Evolutionary conservation across 2,113 vertebrate genomes (phyloP), one percentile per base, ranked within the genome.

Genomic region (Egretta garzetta): DNA sequence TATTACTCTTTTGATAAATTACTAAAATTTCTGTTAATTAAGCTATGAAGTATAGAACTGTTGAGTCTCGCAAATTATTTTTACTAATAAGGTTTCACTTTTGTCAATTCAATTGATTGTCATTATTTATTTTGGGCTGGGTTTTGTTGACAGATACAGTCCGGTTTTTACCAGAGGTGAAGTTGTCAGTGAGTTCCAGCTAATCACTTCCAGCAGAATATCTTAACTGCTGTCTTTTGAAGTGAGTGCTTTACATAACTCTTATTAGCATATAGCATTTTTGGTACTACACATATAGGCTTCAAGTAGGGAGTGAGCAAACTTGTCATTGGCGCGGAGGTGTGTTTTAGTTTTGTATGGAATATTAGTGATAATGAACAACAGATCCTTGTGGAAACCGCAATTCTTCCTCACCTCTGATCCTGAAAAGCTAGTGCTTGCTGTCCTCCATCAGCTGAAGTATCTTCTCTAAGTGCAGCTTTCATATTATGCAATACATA

Each of bases 321-420:
- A 49, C 30, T 62, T 3, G 1, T 56, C 3, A 8, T 67, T 81
- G 41, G 17, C 0, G 0, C 37, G 52, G 35, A 35, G 39, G 5
- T 66, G 4, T 45, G 32, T 43, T 71, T 47, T 37, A 37, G 43
- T 80, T 85, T 66, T 55, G 27, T 7, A 5, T 50, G 39, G 27
- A 71, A 26, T 70, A 32, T 45, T 88, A 21, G 35, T 52, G 52
- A 16, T 84, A 50, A 59, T 0, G 0, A 84, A 20, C n/a, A 70
- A 12, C 30, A 64, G 55, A 30, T 85, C 30, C n/a, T 53, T 66
- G 20, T 50, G 70, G 35, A 60, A 72, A 77, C 53, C 3, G 13
- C 1, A 1, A 35, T 27, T 55, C 56, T 39, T 84, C 55, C 33
- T 75, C 45, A 23, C 24, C 14, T 66, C 43, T 67, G 52, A 28